Evolutionary conservation across 35 echinoderm and acorn worm species (phyloP).

Genomic region (Patiria miniata): DNA sequence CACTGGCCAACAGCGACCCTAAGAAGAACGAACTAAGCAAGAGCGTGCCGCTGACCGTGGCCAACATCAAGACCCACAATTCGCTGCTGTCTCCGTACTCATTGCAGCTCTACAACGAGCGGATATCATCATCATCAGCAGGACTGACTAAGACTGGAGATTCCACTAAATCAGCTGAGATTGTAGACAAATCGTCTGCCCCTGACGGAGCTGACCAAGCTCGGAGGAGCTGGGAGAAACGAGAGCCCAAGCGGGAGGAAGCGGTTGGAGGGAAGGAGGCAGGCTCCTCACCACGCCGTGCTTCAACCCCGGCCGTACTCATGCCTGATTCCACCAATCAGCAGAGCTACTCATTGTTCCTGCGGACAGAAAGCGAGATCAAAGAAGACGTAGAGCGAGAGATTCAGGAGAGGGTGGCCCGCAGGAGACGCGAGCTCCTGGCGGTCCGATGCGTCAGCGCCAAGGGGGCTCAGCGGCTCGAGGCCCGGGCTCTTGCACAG

Average conservation of each 20-base stretch:
- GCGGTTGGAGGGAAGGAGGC: no score
- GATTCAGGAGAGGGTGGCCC: not conserved
- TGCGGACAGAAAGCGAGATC: constrained; percentile 14
- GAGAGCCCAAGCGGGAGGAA: no score
- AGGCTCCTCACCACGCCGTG: no score
- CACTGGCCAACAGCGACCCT: not conserved
- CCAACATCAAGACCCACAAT: not conserved
- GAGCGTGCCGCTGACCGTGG: not conserved
- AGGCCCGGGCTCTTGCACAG: constrained; percentile 14
- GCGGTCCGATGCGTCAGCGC: not conserved
- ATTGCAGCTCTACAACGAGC: no score
- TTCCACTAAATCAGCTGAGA: no score
- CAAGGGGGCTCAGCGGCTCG: constrained; percentile 4
- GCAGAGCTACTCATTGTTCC: not conserved
- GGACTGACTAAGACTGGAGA: no score
- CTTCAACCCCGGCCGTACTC: not conserved
- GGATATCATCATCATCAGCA: no score
- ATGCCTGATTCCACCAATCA: not conserved
- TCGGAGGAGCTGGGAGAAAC: no score
- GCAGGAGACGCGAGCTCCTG: not conserved
- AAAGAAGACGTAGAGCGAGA: not conserved
- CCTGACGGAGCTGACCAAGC: no score
- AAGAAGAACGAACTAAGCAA: not conserved
- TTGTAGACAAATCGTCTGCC: no score
- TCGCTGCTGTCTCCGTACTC: not conserved